These are phyloP conservation scores for Phycodurus eques DNA, from an alignment of 2,113 vertebrate species.

Conservation along the genomic window DNA sequence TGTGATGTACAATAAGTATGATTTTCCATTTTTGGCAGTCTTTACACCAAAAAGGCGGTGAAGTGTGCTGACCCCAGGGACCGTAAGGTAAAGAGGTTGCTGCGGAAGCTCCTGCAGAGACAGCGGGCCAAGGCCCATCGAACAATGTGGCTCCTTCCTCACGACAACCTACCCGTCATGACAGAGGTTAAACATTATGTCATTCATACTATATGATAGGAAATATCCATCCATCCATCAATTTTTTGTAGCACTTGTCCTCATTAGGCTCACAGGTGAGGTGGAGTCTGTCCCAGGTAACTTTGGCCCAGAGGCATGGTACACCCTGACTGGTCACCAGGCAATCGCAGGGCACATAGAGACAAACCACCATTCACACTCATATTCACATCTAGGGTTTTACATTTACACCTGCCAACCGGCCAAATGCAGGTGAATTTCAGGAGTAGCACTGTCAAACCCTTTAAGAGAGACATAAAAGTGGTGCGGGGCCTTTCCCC, in stretches of 20 bases:
- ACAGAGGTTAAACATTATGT: constrained; percentile 61
- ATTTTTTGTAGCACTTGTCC: neutral
- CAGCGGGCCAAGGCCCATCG: constrained; percentile 62
- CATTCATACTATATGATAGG: neutral
- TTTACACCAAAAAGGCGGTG: constrained; percentile 79
- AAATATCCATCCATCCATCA: neutral
- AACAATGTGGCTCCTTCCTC: constrained; percentile 70
- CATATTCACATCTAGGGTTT: too few relatives aligned
- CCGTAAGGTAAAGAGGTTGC: constrained; percentile 75
- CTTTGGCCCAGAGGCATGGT: neutral
- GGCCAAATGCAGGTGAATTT: too few relatives aligned
- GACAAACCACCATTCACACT: too few relatives aligned
- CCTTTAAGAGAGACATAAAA: too few relatives aligned
- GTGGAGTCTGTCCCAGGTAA: neutral
- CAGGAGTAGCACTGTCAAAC: too few relatives aligned
- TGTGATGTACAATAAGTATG: constrained; percentile 7
- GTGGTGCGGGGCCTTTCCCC: too few relatives aligned
- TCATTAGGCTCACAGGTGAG: neutral
- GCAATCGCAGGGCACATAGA: neutral
- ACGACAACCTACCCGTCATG: constrained; percentile 76
- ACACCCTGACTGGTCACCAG: neutral
- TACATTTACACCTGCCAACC: too few relatives aligned
- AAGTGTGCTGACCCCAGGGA: constrained; percentile 78
- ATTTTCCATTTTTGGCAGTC: constrained; percentile 50
- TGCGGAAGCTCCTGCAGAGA: constrained; percentile 72